Percentiles rank a stretch among this genome's conserved stretches.
These are phyloP conservation scores for Trachelus iudaicus DNA, from an alignment of 2,888 invertebrate species.

Conservation along the genomic window DNA sequence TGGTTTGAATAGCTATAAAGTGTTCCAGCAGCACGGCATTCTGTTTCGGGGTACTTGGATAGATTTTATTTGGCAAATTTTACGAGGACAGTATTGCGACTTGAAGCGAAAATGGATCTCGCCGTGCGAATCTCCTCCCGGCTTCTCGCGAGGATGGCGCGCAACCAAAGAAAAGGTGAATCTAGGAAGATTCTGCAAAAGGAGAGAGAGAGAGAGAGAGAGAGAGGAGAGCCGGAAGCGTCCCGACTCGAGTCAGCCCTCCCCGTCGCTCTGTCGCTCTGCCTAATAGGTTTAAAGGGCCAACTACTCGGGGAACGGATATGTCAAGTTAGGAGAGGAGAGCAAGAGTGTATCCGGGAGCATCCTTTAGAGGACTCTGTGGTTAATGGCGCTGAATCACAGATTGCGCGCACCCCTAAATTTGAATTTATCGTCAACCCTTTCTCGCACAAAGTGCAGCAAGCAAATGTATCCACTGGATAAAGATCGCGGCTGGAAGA, in stretches of 20 bases:
- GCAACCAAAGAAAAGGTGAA: too few species aligned
- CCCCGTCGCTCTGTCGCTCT: neutral
- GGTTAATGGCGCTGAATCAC: slow-evolving; percentile 66
- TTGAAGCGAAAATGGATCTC: slow-evolving; percentile 4
- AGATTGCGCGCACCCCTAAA: slow-evolving; percentile 61
- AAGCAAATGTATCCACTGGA: slow-evolving; percentile 3
- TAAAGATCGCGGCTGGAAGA: slow-evolving; percentile 9
- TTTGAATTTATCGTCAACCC: slow-evolving; percentile 61
- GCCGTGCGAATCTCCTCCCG: too few species aligned
- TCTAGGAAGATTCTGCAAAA: too few species aligned
- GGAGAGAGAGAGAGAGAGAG: too few species aligned
- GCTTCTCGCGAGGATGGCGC: too few species aligned
- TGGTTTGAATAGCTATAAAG: slow-evolving; percentile 53
- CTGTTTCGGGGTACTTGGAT: slow-evolving; percentile 49
- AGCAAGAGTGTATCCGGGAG: slow-evolving; percentile 10
- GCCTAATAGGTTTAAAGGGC: slow-evolving; percentile 33
- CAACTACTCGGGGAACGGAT: slow-evolving; percentile 29
- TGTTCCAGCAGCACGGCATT: slow-evolving; percentile 39
- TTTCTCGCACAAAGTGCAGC: slow-evolving; percentile 38
- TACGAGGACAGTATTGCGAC: slow-evolving; percentile 37
- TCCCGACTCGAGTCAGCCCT: neutral
- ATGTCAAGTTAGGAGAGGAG: slow-evolving; percentile 50
- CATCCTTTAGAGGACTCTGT: slow-evolving; percentile 59
- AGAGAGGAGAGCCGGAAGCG: neutral
- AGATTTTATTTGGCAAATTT: slow-evolving; percentile 46